These are phyloP conservation scores for Daktulosphaira vitifoliae DNA, from an alignment of 1,140 invertebrate species.

Conservation along the genomic window DNA sequence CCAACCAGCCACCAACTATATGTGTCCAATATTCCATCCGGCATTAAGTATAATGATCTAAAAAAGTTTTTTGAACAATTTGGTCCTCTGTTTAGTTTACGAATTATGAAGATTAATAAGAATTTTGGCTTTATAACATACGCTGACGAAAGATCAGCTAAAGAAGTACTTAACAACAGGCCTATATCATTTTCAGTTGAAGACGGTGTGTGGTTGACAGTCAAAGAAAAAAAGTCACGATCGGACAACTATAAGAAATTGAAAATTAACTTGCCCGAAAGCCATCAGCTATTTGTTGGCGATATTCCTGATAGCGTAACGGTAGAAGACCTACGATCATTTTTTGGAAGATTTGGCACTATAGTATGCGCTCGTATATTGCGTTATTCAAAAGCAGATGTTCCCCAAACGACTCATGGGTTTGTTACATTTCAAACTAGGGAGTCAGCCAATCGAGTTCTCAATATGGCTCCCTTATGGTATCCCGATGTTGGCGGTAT, in stretches of 20 bases:
- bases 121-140: slow-evolving; percentile 11
- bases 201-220: slow-evolving; percentile 1
- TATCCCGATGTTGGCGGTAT: not conserved
- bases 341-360: not conserved
- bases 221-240: not conserved
- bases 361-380: not conserved
- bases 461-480: not conserved
- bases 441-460: not conserved
- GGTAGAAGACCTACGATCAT: not conserved
- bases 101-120: slow-evolving; percentile 7
- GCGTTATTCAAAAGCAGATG: not conserved
- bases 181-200: slow-evolving; percentile 3
- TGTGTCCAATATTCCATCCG: not conserved
- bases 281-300: slow-evolving; percentile 11
- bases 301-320: slow-evolving; percentile 11
- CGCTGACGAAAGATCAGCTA: not conserved
- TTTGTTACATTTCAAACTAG: slow-evolving; percentile 2
- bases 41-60: not conserved
- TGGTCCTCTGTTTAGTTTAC: not conserved
- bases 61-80: slow-evolving; percentile 6
- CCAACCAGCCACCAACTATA: slow-evolving; percentile 17
- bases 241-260: not conserved
- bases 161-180: not conserved
- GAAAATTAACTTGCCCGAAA: not conserved
- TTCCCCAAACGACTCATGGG: not conserved